These are phyloP conservation scores for Deroptyus accipitrinus DNA, from an alignment of 2,113 vertebrate species.

Conservation along the genomic window DNA sequence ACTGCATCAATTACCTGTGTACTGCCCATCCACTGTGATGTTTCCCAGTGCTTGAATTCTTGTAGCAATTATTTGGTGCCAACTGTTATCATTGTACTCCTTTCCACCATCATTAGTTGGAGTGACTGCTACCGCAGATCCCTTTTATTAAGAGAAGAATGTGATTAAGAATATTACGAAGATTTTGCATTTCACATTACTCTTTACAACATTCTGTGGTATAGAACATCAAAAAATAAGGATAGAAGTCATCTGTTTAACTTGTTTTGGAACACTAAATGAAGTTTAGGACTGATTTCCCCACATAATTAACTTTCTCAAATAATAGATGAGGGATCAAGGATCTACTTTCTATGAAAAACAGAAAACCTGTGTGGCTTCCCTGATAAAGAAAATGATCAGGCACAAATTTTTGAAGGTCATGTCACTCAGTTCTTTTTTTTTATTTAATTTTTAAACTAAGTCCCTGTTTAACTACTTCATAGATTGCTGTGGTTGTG, in stretches of 20 bases:
- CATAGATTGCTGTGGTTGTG: neutral
- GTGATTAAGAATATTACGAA: slow-evolving; percentile 4
- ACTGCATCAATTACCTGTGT: slow-evolving; percentile 77
- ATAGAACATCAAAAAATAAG: neutral
- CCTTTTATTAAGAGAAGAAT: slow-evolving; percentile 74
- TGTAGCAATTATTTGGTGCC: slow-evolving; percentile 85
- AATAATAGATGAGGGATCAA: slow-evolving; percentile 10
- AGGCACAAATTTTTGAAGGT: neutral
- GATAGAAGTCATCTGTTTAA: neutral
- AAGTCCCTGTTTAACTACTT: neutral
- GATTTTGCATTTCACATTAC: neutral
- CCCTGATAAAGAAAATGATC: neutral
- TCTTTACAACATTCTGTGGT: neutral
- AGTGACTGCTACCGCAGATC: slow-evolving; percentile 83
- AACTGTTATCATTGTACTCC: slow-evolving; percentile 84
- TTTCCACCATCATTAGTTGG: slow-evolving; percentile 80
- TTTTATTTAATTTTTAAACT: neutral
- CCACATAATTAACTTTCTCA: neutral
- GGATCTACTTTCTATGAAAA: slow-evolving; percentile 2
- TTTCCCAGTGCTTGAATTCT: slow-evolving; percentile 84
- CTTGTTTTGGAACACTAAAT: neutral
- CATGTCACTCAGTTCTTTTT: neutral
- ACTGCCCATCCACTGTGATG: slow-evolving; percentile 85
- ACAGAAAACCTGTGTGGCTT: neutral
- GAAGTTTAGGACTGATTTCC: neutral